Conservation (phyloP, 2,113 vertebrate genomes). For the Cichladusa arquata region DNA sequence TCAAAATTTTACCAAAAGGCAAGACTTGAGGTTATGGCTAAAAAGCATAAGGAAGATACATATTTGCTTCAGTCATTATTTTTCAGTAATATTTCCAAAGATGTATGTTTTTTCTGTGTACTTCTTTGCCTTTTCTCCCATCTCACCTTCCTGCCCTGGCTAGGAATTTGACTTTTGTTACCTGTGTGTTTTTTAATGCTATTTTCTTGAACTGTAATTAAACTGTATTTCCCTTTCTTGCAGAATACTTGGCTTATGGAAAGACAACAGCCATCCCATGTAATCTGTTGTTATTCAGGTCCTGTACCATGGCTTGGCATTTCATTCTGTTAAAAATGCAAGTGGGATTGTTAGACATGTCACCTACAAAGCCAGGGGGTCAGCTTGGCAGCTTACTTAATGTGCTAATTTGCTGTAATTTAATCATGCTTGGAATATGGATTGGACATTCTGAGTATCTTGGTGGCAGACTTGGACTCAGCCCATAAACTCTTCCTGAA, state of each 20-base stretch:
- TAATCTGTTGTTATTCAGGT: slow-evolving; percentile 17
- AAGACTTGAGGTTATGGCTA: background rate
- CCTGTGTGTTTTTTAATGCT: background rate
- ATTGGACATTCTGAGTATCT: background rate
- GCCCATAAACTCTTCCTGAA: background rate
- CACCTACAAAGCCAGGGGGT: slow-evolving; percentile 34
- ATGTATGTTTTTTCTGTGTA: background rate
- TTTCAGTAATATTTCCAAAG: background rate
- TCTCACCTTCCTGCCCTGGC: background rate
- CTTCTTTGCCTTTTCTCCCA: background rate
- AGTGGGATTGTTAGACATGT: slow-evolving; percentile 40
- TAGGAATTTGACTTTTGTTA: background rate
- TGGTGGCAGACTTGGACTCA: background rate
- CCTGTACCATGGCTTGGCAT: background rate
- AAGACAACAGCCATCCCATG: background rate
- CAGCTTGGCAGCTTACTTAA: slow-evolving; percentile 3
- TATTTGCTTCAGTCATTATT: background rate
- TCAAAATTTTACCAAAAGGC: background rate
- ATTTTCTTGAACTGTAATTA: background rate
- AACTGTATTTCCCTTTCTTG: background rate
- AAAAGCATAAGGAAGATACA: background rate
- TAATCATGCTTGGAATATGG: slow-evolving; percentile 30
- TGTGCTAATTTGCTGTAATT: slow-evolving; percentile 65
- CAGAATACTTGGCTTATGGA: background rate
- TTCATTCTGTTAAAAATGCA: slow-evolving; percentile 52